Evolutionary conservation across 2,113 vertebrate species (phyloP), one percentile per base, ranked within the genome.

Genomic region (Pseudopodoces humilis): DNA sequence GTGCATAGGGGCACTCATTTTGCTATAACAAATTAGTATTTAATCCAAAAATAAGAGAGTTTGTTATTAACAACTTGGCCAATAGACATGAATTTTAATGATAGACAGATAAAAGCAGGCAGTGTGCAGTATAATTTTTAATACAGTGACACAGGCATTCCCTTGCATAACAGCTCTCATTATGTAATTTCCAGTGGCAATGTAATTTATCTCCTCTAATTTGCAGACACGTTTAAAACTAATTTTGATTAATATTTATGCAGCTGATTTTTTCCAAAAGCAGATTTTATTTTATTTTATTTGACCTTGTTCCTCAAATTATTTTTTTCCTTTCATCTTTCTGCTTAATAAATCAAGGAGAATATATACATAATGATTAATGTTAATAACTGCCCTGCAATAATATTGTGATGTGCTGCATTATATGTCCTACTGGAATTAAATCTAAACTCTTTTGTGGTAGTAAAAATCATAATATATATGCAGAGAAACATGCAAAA

Each of bases 341-440:
- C 30, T 75, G 43, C 22, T 69, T 82, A 79, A 65, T 89, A 81
- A 86, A 88, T 92, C 50, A 64, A 94, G 88, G 83, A 76, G 91
- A 94, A 95, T 93, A 86, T 76, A 83, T 80, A 79, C 77, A 85
- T 91, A 70, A 64, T 52, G 46, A 82, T 94, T 93, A 94, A 86
- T 82, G 39, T 6, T 90, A 91, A 90, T 84, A 94, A 64, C 31
- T 74, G 17, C 12, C 25, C 79, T 83, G 62, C 18, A 90, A 90
- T 74, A 86, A 90, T 56, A 63, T 86, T 86, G 39, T 86, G 53
- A 50, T 65, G 17, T 52, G 78, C 47, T 52, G 35, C 22, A 60
- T 20, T 64, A 31, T 56, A 59, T 9, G 15, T 58, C 33, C 25
- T 82, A 56, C 27, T 80, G 25, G 69, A 95, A 94, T 82, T n/a